A percentile compares a stretch with the other conserved stretches of the same genome.
Conservation (phyloP, 92 coral and sea anemone species). For the Palythoa heliodiscus region DNA sequence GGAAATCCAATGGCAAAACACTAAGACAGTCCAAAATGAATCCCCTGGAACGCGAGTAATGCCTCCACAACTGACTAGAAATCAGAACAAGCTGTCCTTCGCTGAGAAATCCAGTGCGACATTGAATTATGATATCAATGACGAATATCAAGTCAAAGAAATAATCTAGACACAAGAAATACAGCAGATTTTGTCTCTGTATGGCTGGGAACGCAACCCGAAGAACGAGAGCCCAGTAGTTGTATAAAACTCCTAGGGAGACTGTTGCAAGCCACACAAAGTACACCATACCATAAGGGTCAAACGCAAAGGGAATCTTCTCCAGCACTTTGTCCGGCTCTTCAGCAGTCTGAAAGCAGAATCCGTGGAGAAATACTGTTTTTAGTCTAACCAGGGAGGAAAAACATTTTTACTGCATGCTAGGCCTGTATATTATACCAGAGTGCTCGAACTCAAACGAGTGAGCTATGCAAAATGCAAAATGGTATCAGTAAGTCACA, state of each 20-base stretch:
- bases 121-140: constrained; percentile 81
- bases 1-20: constrained; percentile 73
- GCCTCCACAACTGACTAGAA: constrained; percentile 58
- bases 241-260: constrained; percentile 83
- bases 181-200: constrained; percentile 55
- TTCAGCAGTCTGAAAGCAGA: background rate
- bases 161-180: constrained; percentile 81
- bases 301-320: constrained; percentile 55
- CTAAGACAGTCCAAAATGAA: constrained; percentile 76
- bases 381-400: no score
- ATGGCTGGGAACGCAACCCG: constrained; percentile 71
- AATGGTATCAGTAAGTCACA: no score
- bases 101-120: constrained; percentile 81
- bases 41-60: constrained; percentile 74
- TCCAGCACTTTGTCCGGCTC: background rate
- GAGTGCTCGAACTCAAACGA: no score
- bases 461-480: no score
- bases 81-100: constrained; percentile 81
- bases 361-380: background rate
- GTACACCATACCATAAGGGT: constrained; percentile 80
- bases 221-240: constrained; percentile 78
- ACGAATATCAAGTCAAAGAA: constrained; percentile 75
- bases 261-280: constrained; percentile 84
- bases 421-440: no score
- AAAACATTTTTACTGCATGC: no score